A percentile compares a stretch with the other conserved stretches of the same genome.
Evolutionary conservation across 2,797 vertebrate species (phyloP).

Genomic region (Labeo calbasu): DNA sequence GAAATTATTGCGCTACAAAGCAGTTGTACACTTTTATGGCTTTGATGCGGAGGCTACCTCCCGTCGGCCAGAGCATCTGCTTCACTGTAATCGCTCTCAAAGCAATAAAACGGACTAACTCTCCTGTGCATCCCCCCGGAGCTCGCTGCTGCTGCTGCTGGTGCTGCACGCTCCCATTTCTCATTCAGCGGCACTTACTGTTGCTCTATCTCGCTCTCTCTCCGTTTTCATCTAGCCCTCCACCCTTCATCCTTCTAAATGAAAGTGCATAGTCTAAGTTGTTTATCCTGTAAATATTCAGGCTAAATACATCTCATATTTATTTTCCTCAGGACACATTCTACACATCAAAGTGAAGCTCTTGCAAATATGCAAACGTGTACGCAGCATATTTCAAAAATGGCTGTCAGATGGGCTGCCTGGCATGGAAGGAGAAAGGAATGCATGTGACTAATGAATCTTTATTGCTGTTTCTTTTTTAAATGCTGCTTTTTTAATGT

Average conservation of each 20-base stretch:
- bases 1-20: conserved; percentile 85
- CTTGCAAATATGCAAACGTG: conserved; percentile 41
- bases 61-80: conserved; percentile 82
- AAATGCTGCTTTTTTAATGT: conserved; percentile 21
- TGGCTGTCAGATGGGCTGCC: conserved; percentile 38
- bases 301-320: conserved; percentile 47
- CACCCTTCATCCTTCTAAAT: conserved; percentile 50
- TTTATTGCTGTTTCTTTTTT: background rate
- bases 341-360: conserved; percentile 49
- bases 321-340: conserved; percentile 48
- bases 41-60: conserved; percentile 77
- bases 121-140: conserved; percentile 59
- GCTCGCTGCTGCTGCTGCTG: conserved; percentile 61
- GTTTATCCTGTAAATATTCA: conserved; percentile 62
- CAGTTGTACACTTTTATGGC: conserved; percentile 82
- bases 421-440: conserved; percentile 6
- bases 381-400: conserved; percentile 44
- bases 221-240: conserved; percentile 23
- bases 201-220: conserved; percentile 17
- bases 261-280: conserved; percentile 58
- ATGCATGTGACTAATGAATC: conserved; percentile 12
- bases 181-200: conserved; percentile 20
- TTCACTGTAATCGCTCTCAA: conserved; percentile 68
- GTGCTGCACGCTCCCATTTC: conserved; percentile 28
- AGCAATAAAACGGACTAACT: conserved; percentile 69